Percentiles rank a stretch among this genome's conserved stretches.
phyloP scores from a whole-genome alignment of 37 sponge, comb jelly and placozoan genomes.

The Chondrosia reniformis region DNA sequence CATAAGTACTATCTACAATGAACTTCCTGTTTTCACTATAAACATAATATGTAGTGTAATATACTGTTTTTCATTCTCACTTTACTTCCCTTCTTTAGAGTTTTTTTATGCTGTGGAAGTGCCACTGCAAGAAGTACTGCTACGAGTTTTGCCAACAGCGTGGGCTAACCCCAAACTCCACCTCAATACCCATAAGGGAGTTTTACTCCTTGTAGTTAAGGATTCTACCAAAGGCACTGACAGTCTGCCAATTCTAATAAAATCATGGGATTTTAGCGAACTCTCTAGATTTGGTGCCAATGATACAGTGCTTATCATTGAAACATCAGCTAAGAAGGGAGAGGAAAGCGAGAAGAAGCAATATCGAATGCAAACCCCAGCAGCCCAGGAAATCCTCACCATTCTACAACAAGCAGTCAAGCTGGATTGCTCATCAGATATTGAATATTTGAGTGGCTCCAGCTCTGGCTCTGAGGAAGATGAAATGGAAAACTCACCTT shows the following conservation, averaged over 20 bases:
- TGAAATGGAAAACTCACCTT: neutral
- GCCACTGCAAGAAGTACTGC: constrained; percentile 7
- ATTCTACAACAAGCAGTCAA: neutral
- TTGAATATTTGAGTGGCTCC: neutral
- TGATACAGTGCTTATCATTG: neutral
- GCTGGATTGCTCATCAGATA: neutral
- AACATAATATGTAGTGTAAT: too few species aligned
- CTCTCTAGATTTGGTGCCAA: neutral
- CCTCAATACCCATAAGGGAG: neutral
- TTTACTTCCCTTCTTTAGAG: neutral
- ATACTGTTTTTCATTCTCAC: too few species aligned
- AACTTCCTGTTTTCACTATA: too few species aligned
- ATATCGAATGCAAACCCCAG: neutral
- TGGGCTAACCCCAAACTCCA: constrained; percentile 1
- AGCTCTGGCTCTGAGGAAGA: constrained; percentile 11
- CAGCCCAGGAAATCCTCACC: neutral
- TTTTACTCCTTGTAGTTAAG: constrained; percentile 17
- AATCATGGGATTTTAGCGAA: neutral
- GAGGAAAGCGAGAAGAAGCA: neutral
- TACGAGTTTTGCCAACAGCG: neutral
- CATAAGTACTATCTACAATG: too few species aligned
- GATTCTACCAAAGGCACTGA: neutral
- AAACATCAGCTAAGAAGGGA: neutral
- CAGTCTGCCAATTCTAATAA: neutral
- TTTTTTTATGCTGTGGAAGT: neutral